A percentile compares a stretch with the other conserved stretches of the same genome.
These are phyloP conservation scores for Danio tinwini DNA, from an alignment of 2,797 vertebrate species.

Conservation along the genomic window DNA sequence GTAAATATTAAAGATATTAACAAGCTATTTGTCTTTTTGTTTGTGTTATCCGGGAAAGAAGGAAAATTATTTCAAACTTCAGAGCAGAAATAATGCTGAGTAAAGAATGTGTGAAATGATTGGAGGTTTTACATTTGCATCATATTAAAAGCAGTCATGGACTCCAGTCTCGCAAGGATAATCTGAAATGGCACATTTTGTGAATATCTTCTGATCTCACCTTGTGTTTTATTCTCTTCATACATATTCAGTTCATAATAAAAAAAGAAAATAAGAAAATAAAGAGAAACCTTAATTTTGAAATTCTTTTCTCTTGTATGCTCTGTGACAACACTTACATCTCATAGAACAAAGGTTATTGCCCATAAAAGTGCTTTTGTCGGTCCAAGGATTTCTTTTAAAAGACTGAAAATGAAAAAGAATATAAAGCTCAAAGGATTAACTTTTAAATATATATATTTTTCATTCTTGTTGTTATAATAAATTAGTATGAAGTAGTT, in stretches of 20 bases:
- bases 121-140: slow-evolving; percentile 20
- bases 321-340: slow-evolving; percentile 73
- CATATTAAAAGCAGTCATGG: background rate
- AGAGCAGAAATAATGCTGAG: background rate
- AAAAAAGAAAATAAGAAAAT: slow-evolving; percentile 14
- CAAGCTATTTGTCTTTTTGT: slow-evolving; percentile 62
- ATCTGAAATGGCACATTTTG: slow-evolving; percentile 10
- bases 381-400: slow-evolving; percentile 92
- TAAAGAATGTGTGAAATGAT: background rate
- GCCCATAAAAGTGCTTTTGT: slow-evolving; percentile 81
- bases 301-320: slow-evolving; percentile 40
- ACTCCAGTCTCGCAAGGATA: slow-evolving; percentile 1
- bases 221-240: slow-evolving; percentile 41
- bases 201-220: slow-evolving; percentile 46
- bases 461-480: too few species aligned
- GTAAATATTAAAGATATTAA: slow-evolving; percentile 84
- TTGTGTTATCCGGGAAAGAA: slow-evolving; percentile 4
- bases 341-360: slow-evolving; percentile 86
- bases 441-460: too few species aligned
- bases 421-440: too few species aligned
- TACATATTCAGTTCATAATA: slow-evolving; percentile 25
- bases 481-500: too few species aligned
- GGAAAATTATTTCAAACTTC: background rate
- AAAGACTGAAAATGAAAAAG: slow-evolving; percentile 70
- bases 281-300: slow-evolving; percentile 41